These are phyloP conservation scores for Meliscaeva auricollis DNA, from an alignment of 2,888 invertebrate genomes.

Conservation along the genomic window DNA sequence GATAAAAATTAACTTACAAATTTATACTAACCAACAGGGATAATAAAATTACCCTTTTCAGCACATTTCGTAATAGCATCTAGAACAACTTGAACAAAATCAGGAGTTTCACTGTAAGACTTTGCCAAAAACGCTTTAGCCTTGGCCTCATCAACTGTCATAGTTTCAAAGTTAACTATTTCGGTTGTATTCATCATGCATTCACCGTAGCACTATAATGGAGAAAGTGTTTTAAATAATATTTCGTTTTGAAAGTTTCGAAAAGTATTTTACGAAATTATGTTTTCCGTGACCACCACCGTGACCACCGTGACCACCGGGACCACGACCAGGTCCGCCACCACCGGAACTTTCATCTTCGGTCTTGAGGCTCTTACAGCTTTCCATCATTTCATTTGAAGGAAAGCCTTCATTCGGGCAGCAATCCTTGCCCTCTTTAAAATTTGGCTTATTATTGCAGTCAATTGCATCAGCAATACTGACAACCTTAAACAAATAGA, in stretches of 20 bases:
- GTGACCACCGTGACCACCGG: background rate
- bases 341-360: background rate
- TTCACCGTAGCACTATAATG: conserved; percentile 55
- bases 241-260: background rate
- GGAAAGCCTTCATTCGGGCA: conserved; percentile 33
- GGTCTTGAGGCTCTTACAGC: conserved; percentile 16
- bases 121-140: conserved; percentile 21
- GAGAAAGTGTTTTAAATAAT: background rate
- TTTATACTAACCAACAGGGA: too few relatives aligned
- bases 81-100: conserved; percentile 31
- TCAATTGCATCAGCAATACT: conserved; percentile 35
- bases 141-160: conserved; percentile 34
- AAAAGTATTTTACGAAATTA: background rate
- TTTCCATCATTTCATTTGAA: background rate
- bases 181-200: conserved; percentile 53
- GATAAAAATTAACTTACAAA: background rate
- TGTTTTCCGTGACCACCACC: conserved; percentile 5
- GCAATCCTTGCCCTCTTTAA: conserved; percentile 30
- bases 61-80: conserved; percentile 38
- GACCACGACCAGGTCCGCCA: conserved; percentile 6
- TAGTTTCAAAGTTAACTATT: conserved; percentile 26
- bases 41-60: conserved; percentile 22
- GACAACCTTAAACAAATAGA: conserved; percentile 63
- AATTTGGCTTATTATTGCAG: conserved; percentile 39
- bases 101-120: background rate